Percentiles rank a stretch among this genome's conserved stretches.
These are phyloP conservation scores for Junonia oenone DNA, from an alignment of 2,888 invertebrate genomes.

Conservation along the genomic window DNA sequence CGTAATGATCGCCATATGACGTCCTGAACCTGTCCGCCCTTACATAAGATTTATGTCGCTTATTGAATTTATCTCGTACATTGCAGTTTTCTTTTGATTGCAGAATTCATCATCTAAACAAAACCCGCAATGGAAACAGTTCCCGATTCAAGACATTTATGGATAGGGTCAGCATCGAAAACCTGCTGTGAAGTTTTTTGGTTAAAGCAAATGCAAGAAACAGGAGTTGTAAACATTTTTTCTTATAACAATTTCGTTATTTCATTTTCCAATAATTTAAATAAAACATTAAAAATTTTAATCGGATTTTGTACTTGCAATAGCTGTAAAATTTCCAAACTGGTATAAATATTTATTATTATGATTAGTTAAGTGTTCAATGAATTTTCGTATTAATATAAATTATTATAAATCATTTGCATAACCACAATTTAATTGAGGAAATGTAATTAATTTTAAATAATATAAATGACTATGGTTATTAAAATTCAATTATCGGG, in stretches of 20 bases:
- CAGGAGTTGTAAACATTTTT: slow-evolving; percentile 40
- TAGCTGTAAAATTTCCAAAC: not conserved
- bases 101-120: slow-evolving; percentile 2
- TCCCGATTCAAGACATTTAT: slow-evolving; percentile 16
- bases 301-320: not conserved
- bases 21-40: slow-evolving; percentile 55
- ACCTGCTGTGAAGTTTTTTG: slow-evolving; percentile 26
- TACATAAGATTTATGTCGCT: slow-evolving; percentile 54
- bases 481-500: not conserved
- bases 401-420: not conserved
- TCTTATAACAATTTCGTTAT: no score
- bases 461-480: not conserved
- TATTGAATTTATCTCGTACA: slow-evolving; percentile 41
- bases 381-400: not conserved
- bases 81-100: slow-evolving; percentile 32
- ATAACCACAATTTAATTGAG: not conserved
- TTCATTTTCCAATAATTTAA: not conserved
- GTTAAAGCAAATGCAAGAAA: slow-evolving; percentile 12
- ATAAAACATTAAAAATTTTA: no score
- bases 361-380: not conserved
- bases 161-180: slow-evolving; percentile 22
- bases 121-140: slow-evolving; percentile 45
- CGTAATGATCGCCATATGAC: slow-evolving; percentile 68
- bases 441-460: not conserved
- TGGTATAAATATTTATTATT: not conserved